Base-by-base conservation (phyloP, 2,797 vertebrate species). In the Fistularia commersonii region DNA sequence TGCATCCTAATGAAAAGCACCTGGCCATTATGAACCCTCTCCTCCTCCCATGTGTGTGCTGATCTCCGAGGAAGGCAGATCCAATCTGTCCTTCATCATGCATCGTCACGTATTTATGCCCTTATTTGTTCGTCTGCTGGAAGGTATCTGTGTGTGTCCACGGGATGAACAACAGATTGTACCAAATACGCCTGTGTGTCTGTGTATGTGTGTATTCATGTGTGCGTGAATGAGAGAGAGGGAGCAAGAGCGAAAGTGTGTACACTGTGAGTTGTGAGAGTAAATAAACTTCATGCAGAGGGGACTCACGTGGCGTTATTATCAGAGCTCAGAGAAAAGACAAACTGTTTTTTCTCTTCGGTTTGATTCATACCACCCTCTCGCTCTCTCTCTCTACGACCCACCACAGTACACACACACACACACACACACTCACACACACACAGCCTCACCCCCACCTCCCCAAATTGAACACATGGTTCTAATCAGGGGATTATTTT, bases 401-500 rank as follows among this genome's bases (percentile, higher is more conserved):
- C 75, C 78, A 80, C 83, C 74, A 45, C 81, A 77, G 74, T 46
- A 52, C 58, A 51, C 48, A 49, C 48, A 56, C 67, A 57, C 54
- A 7, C 32, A 44, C 41, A 61, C 54, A 33, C 44, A 37, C 42
- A 48, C 46, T 40, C 59, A 51, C 63, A 54, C 50, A 46, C 60
- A 55, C 66, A 66, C 45, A 52, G 51, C 54, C 40, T 40, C 57
- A 60, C 35, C 51, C 69, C 66, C 77, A 52, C 74, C 46, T 0
- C 61, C 64, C 62, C 64, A 69, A 76, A 78, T 69, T 70, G 79
- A 86, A 88, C 89, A 92, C 79, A 89, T 89, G 89, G 85, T 66
- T 89, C 69, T 77, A 86, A 90, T 90, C 79, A 89, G 66, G 23
- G 41, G 70, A 88, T 87, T 90, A 89, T 90, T 90, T 90, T 90